Base-by-base conservation (phyloP, 2,797 vertebrate species). In the Poeciliopsis gracilis region DNA sequence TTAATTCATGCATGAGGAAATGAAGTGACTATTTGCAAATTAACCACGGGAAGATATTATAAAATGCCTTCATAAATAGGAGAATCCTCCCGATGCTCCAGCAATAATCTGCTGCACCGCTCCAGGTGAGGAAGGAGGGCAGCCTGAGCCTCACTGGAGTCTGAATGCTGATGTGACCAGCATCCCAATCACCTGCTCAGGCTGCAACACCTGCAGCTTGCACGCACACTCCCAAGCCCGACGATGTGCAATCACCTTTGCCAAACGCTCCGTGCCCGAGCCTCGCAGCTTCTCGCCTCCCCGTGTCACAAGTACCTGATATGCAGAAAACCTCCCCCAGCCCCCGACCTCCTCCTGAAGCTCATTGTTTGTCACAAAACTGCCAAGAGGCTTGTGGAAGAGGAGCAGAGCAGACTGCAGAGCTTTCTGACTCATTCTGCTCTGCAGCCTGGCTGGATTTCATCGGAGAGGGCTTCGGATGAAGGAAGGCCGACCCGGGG, bases 401-500 rank as follows among this genome's bases (percentile, higher is more conserved):
- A 82, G 80, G 80, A 82, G 80, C 77, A 84, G 82, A 90, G 86
- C 83, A 82, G 82, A 80, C 83, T 85, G 86, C 89, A 76, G 84
- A 88, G 84, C 84, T 86, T 57, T 72, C 69, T 92, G 91, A 91
- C 82, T 92, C 89, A 90, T 72, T 84, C 80, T 41, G 77, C 55
- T 88, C 82, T 75, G 77, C 84, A 69, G 78, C 78, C 73, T 66
- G 79, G 59, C 84, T 73, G 30, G 61, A 69, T 63, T 83, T 30
- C 77, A 43, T 9, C 3, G 55, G 72, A 7, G 38, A 73, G 25
- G 16, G 20, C 11, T 53, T 75, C 46, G 33, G n/a, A 30, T 18
- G 8, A 5, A 46, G 77, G n/a, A 1, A 69, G 75, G 43, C 23
- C 57, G 12, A 33, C 55, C 59, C 71, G 28, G 47, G 53, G 79